Base-by-base conservation (phyloP, 2,113 vertebrate species). In the Plecotus auritus region DNA sequence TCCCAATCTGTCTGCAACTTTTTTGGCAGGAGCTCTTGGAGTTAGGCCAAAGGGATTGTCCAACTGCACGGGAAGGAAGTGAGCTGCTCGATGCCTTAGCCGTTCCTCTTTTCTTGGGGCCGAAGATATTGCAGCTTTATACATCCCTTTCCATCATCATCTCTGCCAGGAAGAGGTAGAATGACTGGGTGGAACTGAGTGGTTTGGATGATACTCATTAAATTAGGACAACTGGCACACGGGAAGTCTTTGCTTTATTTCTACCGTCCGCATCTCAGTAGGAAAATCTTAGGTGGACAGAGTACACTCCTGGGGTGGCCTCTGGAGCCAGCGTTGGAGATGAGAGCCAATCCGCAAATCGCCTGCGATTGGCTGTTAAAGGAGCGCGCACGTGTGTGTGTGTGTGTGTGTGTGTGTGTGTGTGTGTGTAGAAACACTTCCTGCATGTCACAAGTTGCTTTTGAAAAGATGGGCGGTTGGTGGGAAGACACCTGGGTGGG, bases 1-100 rank as follows among this genome's bases (percentile, higher is more conserved):
- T 77, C 94, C 61, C 87, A 88, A 17, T 96, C 94, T 97, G 97
- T 93, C 96, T 96, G 95, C 95, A 96, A 95, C 70, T 86, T 92
- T 92, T 84, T 85, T 90, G 87, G 92, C 92, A 95, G 23, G 12
- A 83, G 82, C 26, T 96, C 90, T 90, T 96, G 96, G 92, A 96
- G 90, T 66, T 86, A 95, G 91, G 86, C 83, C 93, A 96, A 93
- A 96, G 92, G 95, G 95, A 97, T 91, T 96, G 96, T 91, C 80
- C 61, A 81, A 51, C 32, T 82, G 91, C 90, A 85, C 88, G 88
- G 90, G 90, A 97, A 88, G 40, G 72, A 97, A 97, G 95, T 51
- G 92, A 73, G 70, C 84, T 89, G 95, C 90, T 94, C 88, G 67
- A 88, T 96, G 96, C 96, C 83, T 95, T 88, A 86, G 90, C 93